Conservation (phyloP, 2,113 vertebrate species). For the Danionella cerebrum region DNA sequence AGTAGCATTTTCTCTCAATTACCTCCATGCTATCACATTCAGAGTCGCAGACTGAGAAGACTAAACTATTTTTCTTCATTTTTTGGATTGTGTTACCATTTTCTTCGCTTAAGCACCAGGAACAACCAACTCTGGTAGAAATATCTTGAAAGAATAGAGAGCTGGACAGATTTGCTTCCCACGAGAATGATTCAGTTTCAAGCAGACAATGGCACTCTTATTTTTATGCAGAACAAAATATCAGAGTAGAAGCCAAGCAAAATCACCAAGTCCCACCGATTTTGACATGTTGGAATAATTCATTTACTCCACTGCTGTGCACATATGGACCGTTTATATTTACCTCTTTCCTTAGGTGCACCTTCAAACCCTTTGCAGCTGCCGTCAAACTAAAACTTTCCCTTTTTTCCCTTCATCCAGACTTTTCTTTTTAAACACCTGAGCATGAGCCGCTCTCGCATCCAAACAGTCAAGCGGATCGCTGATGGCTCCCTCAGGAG, state of each 20-base stretch:
- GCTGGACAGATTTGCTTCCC: constrained; percentile 35
- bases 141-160: constrained; percentile 17
- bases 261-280: constrained; percentile 35
- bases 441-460: constrained; percentile 9
- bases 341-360: constrained; percentile 17
- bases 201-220: constrained; percentile 38
- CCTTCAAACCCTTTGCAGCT: constrained; percentile 2
- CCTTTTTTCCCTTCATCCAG: constrained; percentile 16
- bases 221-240: constrained; percentile 27
- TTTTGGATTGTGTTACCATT: constrained; percentile 27
- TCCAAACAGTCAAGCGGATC: constrained; percentile 35
- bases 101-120: constrained; percentile 13
- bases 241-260: constrained; percentile 31
- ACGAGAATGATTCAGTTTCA: constrained; percentile 33
- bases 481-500: constrained; percentile 53
- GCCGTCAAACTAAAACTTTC: constrained; percentile 5
- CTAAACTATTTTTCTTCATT: background rate
- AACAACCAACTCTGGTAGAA: constrained; percentile 14
- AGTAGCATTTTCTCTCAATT: constrained; percentile 35
- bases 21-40: constrained; percentile 23
- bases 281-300: constrained; percentile 39
- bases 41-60: background rate
- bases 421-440: constrained; percentile 39
- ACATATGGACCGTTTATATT: constrained; percentile 29
- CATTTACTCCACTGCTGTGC: constrained; percentile 36